A percentile compares a stretch with the other conserved stretches of the same genome.
These are phyloP conservation scores for Xanthia togata DNA, from an alignment of 2,888 invertebrate species.

Conservation along the genomic window DNA sequence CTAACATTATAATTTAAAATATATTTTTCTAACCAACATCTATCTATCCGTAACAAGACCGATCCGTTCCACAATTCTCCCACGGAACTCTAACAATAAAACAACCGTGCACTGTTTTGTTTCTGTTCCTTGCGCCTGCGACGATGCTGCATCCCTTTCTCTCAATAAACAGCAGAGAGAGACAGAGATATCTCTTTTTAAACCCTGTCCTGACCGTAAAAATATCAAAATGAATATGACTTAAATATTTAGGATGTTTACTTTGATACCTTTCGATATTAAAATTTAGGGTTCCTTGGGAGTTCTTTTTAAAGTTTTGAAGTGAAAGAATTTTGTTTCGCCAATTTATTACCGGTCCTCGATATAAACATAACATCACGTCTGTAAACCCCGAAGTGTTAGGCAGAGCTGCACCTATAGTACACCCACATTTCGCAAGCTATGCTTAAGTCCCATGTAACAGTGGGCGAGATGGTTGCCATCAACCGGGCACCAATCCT, in stretches of 20 bases:
- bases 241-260: constrained; percentile 79
- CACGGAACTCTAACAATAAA: constrained; percentile 69
- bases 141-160: constrained; percentile 26
- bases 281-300: constrained; percentile 64
- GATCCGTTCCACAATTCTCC: constrained; percentile 10
- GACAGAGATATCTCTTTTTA: constrained; percentile 51
- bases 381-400: neutral
- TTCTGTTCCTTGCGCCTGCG: constrained; percentile 76
- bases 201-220: constrained; percentile 63
- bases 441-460: neutral
- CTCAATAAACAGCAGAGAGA: constrained; percentile 7
- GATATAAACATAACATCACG: neutral
- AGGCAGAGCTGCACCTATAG: neutral
- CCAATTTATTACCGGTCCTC: neutral
- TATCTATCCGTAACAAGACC: neutral
- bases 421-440: neutral
- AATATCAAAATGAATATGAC: constrained; percentile 69
- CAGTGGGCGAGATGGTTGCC: neutral
- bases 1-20: neutral
- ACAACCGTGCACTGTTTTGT: constrained; percentile 76
- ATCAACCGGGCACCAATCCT: neutral
- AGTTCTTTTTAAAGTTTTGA: constrained; percentile 14
- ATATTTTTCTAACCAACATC: neutral
- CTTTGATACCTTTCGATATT: constrained; percentile 74
- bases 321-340: constrained; percentile 15